Evolutionary conservation across 2,888 invertebrate species (phyloP).

Genomic region (Troilus luridus): DNA sequence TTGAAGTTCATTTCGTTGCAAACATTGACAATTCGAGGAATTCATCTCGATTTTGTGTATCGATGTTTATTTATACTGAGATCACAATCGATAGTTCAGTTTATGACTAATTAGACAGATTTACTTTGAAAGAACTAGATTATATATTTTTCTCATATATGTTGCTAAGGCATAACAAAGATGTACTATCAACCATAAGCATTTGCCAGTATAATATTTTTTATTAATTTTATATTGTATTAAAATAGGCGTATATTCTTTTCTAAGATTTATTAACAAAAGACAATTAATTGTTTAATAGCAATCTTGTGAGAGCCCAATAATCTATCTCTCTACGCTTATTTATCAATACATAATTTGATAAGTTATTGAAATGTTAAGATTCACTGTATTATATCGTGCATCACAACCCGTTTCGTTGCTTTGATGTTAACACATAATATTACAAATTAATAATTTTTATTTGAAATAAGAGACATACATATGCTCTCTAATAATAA

Average conservation of each 20-base stretch:
- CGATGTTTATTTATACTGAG: constrained; percentile 38
- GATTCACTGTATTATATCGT: neutral
- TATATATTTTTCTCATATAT: neutral
- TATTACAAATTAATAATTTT: neutral
- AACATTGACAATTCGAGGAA: neutral
- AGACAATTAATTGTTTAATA: neutral
- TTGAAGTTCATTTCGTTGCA: constrained; percentile 29
- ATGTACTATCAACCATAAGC: neutral
- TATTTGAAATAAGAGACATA: neutral
- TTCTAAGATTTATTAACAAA: neutral
- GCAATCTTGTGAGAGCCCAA: neutral
- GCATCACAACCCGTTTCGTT: constrained; percentile 43
- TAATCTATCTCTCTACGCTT: neutral
- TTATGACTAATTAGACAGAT: neutral
- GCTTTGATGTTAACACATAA: neutral
- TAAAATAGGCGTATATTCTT: constrained; percentile 14
- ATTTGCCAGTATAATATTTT: neutral
- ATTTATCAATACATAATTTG: neutral
- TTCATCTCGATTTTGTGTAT: neutral
- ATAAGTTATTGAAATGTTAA: constrained; percentile 1
- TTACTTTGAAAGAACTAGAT: neutral
- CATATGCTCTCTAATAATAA: neutral
- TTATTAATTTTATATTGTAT: neutral
- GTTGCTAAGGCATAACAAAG: neutral
- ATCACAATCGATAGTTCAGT: constrained; percentile 27